Evolutionary conservation across 2,113 vertebrate species (phyloP).

Genomic region (Nycticebus coucang): DNA sequence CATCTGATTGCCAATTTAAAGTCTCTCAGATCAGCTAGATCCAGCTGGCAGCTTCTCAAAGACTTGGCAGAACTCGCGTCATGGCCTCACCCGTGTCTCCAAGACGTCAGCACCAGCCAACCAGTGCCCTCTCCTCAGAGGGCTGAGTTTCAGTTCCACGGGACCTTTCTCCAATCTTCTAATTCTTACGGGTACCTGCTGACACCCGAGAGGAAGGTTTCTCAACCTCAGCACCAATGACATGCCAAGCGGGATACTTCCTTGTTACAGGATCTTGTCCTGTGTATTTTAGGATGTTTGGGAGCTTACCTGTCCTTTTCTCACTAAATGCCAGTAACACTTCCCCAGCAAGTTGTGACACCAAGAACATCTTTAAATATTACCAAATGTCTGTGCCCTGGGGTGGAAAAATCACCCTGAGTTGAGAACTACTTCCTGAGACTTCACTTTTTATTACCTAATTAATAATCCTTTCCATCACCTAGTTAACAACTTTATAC

Average conservation of each 20-base stretch:
- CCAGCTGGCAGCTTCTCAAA: neutral
- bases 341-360: neutral
- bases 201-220: neutral
- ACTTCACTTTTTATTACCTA: neutral
- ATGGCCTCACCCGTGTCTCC: rapidly evolving
- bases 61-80: neutral
- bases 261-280: neutral
- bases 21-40: neutral
- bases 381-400: neutral
- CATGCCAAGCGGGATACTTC: neutral
- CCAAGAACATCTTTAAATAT: neutral
- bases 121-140: neutral
- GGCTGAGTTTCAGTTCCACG: neutral
- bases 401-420: neutral
- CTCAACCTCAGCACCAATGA: neutral
- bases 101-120: neutral
- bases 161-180: neutral
- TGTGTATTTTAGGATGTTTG: neutral
- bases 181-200: no score
- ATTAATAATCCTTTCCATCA: neutral
- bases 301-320: no score
- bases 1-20: neutral
- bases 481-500: neutral
- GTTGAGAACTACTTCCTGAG: neutral
- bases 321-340: neutral